phyloP scores from a whole-genome alignment of 2,888 invertebrate species.

The Xylocampa areola region DNA sequence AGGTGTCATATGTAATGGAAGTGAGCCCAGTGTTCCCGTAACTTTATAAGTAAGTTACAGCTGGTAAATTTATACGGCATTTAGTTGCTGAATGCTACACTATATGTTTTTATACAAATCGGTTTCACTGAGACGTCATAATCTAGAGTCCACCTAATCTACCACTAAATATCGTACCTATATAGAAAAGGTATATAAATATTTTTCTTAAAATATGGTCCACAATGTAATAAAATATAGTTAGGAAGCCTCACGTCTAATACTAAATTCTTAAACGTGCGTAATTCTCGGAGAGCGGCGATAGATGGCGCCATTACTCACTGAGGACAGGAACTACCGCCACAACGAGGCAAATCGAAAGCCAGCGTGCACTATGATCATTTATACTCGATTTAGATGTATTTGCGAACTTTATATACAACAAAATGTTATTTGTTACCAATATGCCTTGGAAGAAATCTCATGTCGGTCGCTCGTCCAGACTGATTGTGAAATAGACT shows the following conservation, averaged over 20 bases:
- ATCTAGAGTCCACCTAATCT: too few relatives aligned
- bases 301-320: constrained; percentile 54
- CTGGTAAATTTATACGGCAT: too few relatives aligned
- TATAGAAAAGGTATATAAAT: too few relatives aligned
- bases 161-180: too few relatives aligned
- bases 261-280: constrained; percentile 46
- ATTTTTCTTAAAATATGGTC: not conserved
- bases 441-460: not conserved
- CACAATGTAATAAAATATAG: constrained; percentile 39
- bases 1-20: too few relatives aligned
- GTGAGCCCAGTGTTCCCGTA: too few relatives aligned
- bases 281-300: constrained; percentile 46
- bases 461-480: too few relatives aligned
- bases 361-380: constrained; percentile 36
- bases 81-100: too few relatives aligned
- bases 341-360: constrained; percentile 52
- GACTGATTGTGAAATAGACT: too few relatives aligned
- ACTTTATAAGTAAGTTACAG: too few relatives aligned
- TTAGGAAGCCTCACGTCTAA: constrained; percentile 19
- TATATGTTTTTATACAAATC: too few relatives aligned
- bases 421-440: not conserved
- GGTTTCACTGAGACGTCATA: too few relatives aligned
- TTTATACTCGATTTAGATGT: constrained; percentile 42
- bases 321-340: constrained; percentile 48
- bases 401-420: constrained; percentile 16